Evolutionary conservation across 2,888 invertebrate genomes (phyloP), one percentile per base, ranked within the genome.

Genomic region (Drosophila lacicola): DNA sequence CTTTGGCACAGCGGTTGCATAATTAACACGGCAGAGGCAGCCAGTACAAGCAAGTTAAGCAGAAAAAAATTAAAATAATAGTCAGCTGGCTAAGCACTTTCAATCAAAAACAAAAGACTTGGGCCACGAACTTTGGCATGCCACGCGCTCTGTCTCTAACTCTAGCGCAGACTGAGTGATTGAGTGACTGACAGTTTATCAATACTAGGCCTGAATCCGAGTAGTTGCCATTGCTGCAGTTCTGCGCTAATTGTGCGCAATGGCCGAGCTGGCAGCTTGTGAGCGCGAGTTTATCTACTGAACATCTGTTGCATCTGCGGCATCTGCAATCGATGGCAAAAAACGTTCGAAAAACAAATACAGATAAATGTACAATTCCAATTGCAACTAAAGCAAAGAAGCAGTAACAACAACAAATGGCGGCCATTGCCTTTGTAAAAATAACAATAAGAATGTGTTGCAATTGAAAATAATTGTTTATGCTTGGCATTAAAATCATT

Each of bases 391-490:
- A 67, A 64, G 66, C 60, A 64, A 76, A 70, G 67, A 55, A 55
- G 44, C 55, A 66, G 44, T 49, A 65, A 46, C 51, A 62, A 51
- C 53, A 49, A 56, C 70, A 39, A 78, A 78, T 74, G 79, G 79
- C 82, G 81, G 78, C 70, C 85, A 82, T 74, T 74, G 79, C 66
- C 75, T 74, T 63, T 70, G 75, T 66, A 67, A 50, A 66, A 75
- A 81, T 70, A 82, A 88, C 88, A 83, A 88, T 61, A 76, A 82
- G 88, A 83, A 82, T 85, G 87, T 84, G 74, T 82, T 82, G 84
- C 84, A 84, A 84, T 88, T 74, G 66, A 70, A 84, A 84, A 84
- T 88, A 84, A 84, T 84, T 84, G 88, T 88, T 84, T 82, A 84
- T 84, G 88, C 72, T 72, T 83, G 83, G 88, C 85, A 83, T 83